These are phyloP conservation scores for Plutella xylostella DNA, from an alignment of 2,888 invertebrate species.

Conservation along the genomic window DNA sequence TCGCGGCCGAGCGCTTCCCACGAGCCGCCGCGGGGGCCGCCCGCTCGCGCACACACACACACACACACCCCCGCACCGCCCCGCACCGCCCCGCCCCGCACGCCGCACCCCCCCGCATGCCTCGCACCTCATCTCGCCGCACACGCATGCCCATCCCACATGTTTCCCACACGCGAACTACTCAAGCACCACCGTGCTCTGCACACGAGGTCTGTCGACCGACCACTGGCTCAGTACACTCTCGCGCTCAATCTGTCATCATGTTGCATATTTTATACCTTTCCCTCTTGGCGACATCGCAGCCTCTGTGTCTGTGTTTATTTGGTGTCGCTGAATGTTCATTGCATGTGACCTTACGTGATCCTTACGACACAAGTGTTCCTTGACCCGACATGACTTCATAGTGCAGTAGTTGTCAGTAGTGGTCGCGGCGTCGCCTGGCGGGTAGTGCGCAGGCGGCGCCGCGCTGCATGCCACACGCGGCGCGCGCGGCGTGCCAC, in stretches of 20 bases:
- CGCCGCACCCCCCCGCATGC: conserved; percentile 49
- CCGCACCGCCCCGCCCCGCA: conserved; percentile 35
- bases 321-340: conserved; percentile 53
- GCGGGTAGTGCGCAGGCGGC: conserved; percentile 31
- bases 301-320: conserved; percentile 51
- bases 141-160: too few species aligned
- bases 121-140: conserved; percentile 55
- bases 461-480: conserved; percentile 54
- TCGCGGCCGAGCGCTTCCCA: conserved; percentile 23
- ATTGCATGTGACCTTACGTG: conserved; percentile 55
- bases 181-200: conserved; percentile 37
- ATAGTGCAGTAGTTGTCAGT: conserved; percentile 46
- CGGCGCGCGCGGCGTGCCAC: conserved; percentile 8
- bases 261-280: conserved; percentile 69
- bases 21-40: conserved; percentile 61
- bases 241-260: conserved; percentile 56
- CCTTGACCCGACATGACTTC: conserved; percentile 44
- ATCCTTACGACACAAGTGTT: conserved; percentile 42
- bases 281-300: conserved; percentile 61
- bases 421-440: conserved; percentile 32
- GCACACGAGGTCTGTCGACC: conserved; percentile 32
- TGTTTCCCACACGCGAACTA: conserved; percentile 63
- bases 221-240: conserved; percentile 50
- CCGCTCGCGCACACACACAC: conserved; percentile 54
- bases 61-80: conserved; percentile 53